Evolutionary conservation across 2,797 vertebrate genomes (phyloP).

Genomic region (Acanthurus tractus): DNA sequence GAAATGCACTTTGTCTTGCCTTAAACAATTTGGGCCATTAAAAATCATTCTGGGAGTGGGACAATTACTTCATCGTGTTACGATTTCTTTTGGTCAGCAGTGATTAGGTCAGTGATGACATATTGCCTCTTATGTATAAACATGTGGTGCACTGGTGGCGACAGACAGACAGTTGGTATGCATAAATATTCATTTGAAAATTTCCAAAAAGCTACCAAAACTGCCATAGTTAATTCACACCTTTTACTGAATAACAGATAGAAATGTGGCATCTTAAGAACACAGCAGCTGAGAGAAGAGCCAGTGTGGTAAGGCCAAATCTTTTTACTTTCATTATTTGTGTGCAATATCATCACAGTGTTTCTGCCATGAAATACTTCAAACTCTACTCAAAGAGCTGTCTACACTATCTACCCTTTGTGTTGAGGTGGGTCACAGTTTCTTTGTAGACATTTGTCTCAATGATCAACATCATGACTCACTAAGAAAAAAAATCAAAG

Average conservation of each 20-base stretch:
- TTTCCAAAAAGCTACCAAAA: too few relatives aligned
- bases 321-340: too few relatives aligned
- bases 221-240: too few relatives aligned
- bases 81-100: background rate
- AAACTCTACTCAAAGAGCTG: background rate
- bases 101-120: background rate
- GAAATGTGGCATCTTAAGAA: too few relatives aligned
- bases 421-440: too few relatives aligned
- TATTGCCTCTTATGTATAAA: background rate
- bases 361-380: background rate
- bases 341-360: background rate
- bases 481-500: too few relatives aligned
- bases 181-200: too few relatives aligned
- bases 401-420: background rate
- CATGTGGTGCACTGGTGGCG: background rate
- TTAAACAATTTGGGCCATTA: background rate
- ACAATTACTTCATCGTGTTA: background rate
- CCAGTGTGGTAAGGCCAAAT: background rate
- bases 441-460: too few relatives aligned
- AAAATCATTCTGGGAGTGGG: background rate
- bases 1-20: background rate
- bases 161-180: too few relatives aligned
- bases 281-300: too few relatives aligned
- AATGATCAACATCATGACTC: too few relatives aligned
- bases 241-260: too few relatives aligned